A percentile compares a stretch with the other conserved stretches of the same genome.
These are phyloP conservation scores for Antrozous pallidus DNA, from an alignment of 2,797 vertebrate species.

Conservation along the genomic window DNA sequence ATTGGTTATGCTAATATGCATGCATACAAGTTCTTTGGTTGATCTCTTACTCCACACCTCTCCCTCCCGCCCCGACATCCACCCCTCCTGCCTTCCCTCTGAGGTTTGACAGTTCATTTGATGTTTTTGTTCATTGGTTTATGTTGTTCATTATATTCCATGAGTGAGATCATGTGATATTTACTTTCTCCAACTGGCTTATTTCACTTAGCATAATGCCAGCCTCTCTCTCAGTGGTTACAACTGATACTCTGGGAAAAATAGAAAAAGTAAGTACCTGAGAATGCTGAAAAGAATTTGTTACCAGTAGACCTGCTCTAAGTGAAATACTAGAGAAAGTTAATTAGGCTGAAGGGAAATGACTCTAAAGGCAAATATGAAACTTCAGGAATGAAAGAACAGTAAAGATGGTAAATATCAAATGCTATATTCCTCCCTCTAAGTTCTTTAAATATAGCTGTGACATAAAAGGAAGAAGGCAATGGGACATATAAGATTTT, in stretches of 20 bases:
- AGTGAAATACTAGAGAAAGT: neutral
- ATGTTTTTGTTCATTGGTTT: no score
- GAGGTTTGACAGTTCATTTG: no score
- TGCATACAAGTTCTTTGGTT: no score
- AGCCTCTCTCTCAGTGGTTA: neutral
- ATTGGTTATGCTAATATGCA: no score
- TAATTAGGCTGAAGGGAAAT: neutral
- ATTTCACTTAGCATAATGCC: neutral
- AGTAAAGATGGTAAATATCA: constrained; percentile 10
- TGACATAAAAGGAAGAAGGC: neutral
- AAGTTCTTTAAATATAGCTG: neutral
- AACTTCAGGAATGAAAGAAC: neutral
- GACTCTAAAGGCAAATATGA: neutral
- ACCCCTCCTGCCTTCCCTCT: no score
- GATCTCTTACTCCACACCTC: no score
- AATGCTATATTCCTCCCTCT: neutral
- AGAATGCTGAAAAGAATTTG: neutral
- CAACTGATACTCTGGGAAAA: neutral
- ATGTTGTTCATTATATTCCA: no score
- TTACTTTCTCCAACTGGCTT: no score
- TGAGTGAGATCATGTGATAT: no score
- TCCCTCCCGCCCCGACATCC: no score
- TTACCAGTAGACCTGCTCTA: neutral
- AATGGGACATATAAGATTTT: neutral
- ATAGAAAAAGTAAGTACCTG: neutral